A percentile compares a stretch with the other conserved stretches of the same genome.
Evolutionary conservation across 2,888 invertebrate species (phyloP).

Genomic region (Netelia fuscicornis): DNA sequence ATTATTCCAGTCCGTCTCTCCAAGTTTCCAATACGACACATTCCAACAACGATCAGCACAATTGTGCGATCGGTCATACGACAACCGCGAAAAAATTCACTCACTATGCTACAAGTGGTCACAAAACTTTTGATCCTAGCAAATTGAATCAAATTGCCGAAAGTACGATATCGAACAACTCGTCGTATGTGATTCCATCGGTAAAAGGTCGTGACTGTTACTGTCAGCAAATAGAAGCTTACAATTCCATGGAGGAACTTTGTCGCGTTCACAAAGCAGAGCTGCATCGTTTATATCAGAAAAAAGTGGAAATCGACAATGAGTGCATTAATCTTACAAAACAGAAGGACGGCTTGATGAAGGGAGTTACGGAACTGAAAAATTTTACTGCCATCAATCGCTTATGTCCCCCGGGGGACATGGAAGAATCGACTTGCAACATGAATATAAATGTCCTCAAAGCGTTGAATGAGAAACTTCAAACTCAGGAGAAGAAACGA

Average conservation of each 20-base stretch:
- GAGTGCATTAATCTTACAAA: constrained; percentile 74
- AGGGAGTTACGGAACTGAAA: constrained; percentile 77
- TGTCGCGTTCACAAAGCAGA: constrained; percentile 69
- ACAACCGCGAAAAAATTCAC: constrained; percentile 41
- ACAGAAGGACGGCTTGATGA: constrained; percentile 76
- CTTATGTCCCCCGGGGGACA: constrained; percentile 52
- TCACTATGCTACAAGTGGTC: constrained; percentile 39
- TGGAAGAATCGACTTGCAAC: constrained; percentile 54
- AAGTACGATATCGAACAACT: constrained; percentile 50
- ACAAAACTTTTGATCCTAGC: constrained; percentile 55
- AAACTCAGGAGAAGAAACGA: constrained; percentile 87
- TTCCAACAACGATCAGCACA: constrained; percentile 47
- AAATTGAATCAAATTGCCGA: constrained; percentile 67
- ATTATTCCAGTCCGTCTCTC: constrained; percentile 6
- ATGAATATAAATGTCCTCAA: constrained; percentile 71
- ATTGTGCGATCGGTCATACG: constrained; percentile 22
- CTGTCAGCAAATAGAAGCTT: constrained; percentile 69
- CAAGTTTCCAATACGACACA: constrained; percentile 26
- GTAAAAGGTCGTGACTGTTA: constrained; percentile 65
- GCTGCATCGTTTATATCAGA: constrained; percentile 71
- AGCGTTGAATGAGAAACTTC: constrained; percentile 79
- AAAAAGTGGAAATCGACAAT: constrained; percentile 72
- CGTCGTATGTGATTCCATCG: constrained; percentile 49
- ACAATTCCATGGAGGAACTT: constrained; percentile 69
- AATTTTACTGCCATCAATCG: constrained; percentile 68